Evolutionary conservation across 2,113 vertebrate genomes (phyloP), one percentile per base, ranked within the genome.

Genomic region (Calidris pugnax): DNA sequence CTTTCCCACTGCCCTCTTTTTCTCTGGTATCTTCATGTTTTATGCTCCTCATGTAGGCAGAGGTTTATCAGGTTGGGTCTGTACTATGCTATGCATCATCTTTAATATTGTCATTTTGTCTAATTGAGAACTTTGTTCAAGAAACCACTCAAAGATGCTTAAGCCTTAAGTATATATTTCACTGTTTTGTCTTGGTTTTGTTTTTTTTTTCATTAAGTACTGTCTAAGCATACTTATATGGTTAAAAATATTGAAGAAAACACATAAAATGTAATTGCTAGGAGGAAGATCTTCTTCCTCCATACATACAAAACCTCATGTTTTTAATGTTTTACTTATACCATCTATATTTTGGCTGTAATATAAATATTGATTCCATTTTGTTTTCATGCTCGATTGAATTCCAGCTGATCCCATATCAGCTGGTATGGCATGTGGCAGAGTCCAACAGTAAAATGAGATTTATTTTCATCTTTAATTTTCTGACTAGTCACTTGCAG

Each of bases 11-110:
- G n/a, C n/a, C 11, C 23, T 2, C 13, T 30, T 57, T n/a, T 51
- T 33, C 53, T 73, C 12, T 45, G 39, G 37, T 18, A 50, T 32
- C 37, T 63, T 11, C 24, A 5, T 20, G 4, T 39, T 67, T 28
- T 28, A 5, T 9, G 6, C 4, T 85, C 2, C 48, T 51, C 1
- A 0, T 9, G 8, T 4, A 64, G 59, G 33, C 57, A 84, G 86
- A 43, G 28, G 6, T 55, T 72, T 33, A 10, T 51, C 33, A 24
- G 35, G 10, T n/a, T 43, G 59, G 21, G 11, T 85, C 48, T 1
- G 1, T 56, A 24, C 35, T 62, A 12, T 64, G 63, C 69, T 50
- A 7, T 53, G 69, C 30, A 32, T 56, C 32, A 7, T 51, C 48
- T 79, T 85, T 59, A n/a, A 19, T 30, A 14, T 6, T 68, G 59